These are phyloP conservation scores for Panulirus ornatus DNA, from an alignment of 1,140 invertebrate species.

Conservation along the genomic window DNA sequence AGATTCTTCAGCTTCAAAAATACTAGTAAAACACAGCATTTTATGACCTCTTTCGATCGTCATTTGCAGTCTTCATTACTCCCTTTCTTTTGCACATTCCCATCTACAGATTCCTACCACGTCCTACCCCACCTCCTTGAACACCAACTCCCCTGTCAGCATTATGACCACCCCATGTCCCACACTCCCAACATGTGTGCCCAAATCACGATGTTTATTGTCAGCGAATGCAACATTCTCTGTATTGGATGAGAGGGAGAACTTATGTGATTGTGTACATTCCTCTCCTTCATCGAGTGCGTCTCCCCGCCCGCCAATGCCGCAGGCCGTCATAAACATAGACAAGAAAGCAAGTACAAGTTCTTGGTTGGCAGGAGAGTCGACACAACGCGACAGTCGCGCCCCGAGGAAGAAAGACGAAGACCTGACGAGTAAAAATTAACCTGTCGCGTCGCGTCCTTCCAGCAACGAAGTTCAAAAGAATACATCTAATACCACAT, in stretches of 20 bases:
- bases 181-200: neutral
- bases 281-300: slow-evolving; percentile 62
- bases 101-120: neutral
- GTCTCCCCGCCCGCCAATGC: slow-evolving; percentile 15
- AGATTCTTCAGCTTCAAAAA: too few species aligned
- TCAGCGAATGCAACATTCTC: slow-evolving; percentile 15
- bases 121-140: neutral
- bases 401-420: neutral
- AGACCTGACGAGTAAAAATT: too few species aligned
- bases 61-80: slow-evolving; percentile 45
- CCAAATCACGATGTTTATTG: slow-evolving; percentile 55
- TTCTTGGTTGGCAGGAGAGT: slow-evolving; percentile 32
- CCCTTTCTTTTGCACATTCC: slow-evolving; percentile 34
- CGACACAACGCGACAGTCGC: slow-evolving; percentile 18
- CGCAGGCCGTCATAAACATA: slow-evolving; percentile 45
- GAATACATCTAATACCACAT: too few species aligned
- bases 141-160: slow-evolving; percentile 29
- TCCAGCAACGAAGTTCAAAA: too few species aligned
- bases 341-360: slow-evolving; percentile 47
- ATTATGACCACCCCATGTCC: slow-evolving; percentile 24
- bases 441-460: too few species aligned
- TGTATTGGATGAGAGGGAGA: slow-evolving; percentile 39
- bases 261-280: slow-evolving; percentile 64
- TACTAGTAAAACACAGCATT: too few species aligned
- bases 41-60: slow-evolving; percentile 31